Percentiles rank a stretch among this genome's conserved stretches.
These are phyloP conservation scores for Jacana jacana DNA, from an alignment of 2,113 vertebrate genomes.

Conservation along the genomic window DNA sequence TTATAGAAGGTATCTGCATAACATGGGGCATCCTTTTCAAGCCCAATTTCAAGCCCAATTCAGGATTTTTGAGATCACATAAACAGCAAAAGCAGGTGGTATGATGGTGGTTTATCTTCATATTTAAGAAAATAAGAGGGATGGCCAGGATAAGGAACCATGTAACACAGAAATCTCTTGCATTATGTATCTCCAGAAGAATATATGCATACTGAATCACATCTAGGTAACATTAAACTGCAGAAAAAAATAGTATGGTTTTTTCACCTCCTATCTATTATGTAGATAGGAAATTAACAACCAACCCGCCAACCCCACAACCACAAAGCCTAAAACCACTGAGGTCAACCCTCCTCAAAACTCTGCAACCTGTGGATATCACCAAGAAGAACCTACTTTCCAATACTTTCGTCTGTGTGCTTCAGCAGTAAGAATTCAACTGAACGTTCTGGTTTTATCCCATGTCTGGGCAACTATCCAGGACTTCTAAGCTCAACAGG, in stretches of 20 bases:
- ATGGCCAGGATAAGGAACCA: neutral
- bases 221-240: neutral
- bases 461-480: slow-evolving; percentile 1
- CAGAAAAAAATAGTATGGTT: neutral
- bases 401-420: neutral
- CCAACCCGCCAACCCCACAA: neutral
- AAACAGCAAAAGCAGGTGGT: neutral
- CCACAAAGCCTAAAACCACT: neutral
- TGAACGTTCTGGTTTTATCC: neutral
- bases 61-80: neutral
- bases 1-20: neutral
- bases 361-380: neutral
- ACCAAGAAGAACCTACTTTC: neutral
- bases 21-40: neutral
- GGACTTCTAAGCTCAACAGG: neutral
- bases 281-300: neutral
- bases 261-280: neutral
- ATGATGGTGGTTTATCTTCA: neutral
- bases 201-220: neutral
- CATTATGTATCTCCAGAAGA: neutral
- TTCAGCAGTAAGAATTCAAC: neutral
- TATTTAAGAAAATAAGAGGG: neutral
- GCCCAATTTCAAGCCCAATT: neutral
- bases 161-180: neutral
- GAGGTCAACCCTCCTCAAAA: neutral